Evolutionary conservation across 2,888 invertebrate species (phyloP), one percentile per base, ranked within the genome.

Genomic region (Stratiomys singularior): DNA sequence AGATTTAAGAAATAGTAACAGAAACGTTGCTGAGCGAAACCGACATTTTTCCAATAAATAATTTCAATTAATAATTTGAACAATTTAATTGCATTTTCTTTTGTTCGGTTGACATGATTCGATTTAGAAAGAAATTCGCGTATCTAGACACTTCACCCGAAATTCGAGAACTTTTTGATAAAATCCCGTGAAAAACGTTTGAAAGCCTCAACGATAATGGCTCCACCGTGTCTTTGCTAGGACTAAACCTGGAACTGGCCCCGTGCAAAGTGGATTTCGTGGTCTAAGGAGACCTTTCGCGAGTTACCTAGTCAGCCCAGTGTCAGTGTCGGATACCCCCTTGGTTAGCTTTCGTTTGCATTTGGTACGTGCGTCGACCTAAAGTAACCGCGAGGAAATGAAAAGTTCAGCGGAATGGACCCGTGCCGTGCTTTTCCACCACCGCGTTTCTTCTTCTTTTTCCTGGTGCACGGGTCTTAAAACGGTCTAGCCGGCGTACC

Each of bases 371-470:
- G 82, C 85, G 83, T 82, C 83, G 81, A 83, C 83, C 84, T 83
- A 82, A 84, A 85, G 84, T 86, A 85, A 85, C 85, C 86, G 84
- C 86, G 84, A 84, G 83, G 87, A 85, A 86, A 87, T 87, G 85
- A 85, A 87, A 87, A 87, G 85, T 87, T 87, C 27, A 76, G 28
- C 64, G 63, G 28, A 46, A 76, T 76, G 76, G 66, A 76, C 76
- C 76, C 76, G 76, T 60, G 37, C 28, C 25, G 64, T 37, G 47
- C 67, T 74, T 74, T 74, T 74, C 74, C 74, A 74, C 74, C 74
- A 74, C 74, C 74, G 74, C 74, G 74, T 60, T 74, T 74, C 74
- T 74, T 74, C 74, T 74, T 74, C 71, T 37, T 74, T 67, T 69
- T 47, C 69, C 69, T 69, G 69, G 30, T 74, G 37, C 44, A 60